Base-by-base conservation (phyloP, 2,888 invertebrate genomes). In the Brachypalpus laphriformis region DNA sequence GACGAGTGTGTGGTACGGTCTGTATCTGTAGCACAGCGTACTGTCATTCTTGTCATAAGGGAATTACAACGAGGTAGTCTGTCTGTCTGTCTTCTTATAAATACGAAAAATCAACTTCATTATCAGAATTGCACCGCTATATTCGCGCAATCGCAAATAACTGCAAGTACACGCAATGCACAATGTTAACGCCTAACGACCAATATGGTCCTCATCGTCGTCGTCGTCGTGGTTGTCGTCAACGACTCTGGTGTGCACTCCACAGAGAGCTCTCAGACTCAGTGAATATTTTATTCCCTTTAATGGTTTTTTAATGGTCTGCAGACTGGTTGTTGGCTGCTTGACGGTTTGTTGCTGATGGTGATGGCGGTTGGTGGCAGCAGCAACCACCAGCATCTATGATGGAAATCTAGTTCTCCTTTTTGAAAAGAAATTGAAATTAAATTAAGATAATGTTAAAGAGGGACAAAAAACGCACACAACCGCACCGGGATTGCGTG, bases 271-370 rank as follows among this genome's bases (percentile, higher is more conserved):
- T 14, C 40, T 40, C 42, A 59, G 49, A 25, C 63, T 78, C 72
- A 65, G 34, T 83, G 83, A 85, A 85, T 85, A 80, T 70, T 75
- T 85, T 85, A 70, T 80, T 70, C 75, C 80, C 80, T 80, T 83
- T 80, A 80, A 85, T 85, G 80, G 74, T 70, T 75, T 85, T 80
- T 80, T 80, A 85, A 85, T 85, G 80, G 83, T 75, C 74, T 51
- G 70, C 57, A 70, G 63, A 80, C 75, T 75, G 65, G 80, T 75
- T 83, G 75, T 65, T 70, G 75, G 70, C 56, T 78, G 77, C 56
- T 61, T 45, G 82, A 72, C 51, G 72, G 47, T 11, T 31, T 47
- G 37, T 42, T 42, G 66, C 28, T 49, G 71, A 47, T 31, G 70
- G 9, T 47, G 56, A 8, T 16, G 63, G 37, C 61, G 22, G 28